A percentile compares a stretch with the other conserved stretches of the same genome.
Conservation (phyloP, 2,113 vertebrate genomes). For the Sylvilagus bachmani region DNA sequence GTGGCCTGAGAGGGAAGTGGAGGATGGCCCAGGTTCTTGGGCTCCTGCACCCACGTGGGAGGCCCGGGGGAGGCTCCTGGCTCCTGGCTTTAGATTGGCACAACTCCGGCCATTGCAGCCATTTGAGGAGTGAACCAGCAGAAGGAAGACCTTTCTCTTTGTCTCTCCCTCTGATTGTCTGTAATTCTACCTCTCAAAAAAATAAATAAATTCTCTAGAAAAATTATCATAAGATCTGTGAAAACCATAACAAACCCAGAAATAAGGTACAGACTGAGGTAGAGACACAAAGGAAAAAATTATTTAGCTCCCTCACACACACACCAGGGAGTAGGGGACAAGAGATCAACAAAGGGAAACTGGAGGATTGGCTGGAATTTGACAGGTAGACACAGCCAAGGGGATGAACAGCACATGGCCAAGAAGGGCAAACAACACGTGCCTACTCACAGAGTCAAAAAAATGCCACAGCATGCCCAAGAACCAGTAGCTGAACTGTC, state of each 20-base stretch:
- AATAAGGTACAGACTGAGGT: background rate
- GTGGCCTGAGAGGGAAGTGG: too few species aligned
- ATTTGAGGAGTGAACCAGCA: too few species aligned
- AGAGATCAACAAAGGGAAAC: slow-evolving; percentile 30
- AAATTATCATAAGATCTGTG: background rate
- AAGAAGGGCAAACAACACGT: background rate
- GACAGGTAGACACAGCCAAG: background rate
- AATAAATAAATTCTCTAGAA: background rate
- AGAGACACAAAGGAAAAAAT: background rate
- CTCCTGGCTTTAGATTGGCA: too few species aligned
- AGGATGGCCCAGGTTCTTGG: too few species aligned
- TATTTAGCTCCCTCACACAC: background rate
- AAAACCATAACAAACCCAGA: background rate
- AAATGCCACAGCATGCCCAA: background rate
- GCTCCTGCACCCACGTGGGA: too few species aligned
- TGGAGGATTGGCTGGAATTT: background rate
- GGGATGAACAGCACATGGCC: background rate
- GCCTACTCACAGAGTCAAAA: background rate
- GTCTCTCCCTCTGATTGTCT: too few species aligned
- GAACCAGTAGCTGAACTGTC: slow-evolving; percentile 28
- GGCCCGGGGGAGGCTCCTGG: too few species aligned
- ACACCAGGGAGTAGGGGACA: background rate
- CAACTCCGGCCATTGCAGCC: too few species aligned
- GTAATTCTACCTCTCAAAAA: too few species aligned
- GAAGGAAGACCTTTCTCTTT: too few species aligned